Percentiles rank a stretch among this genome's conserved stretches.
Conservation (phyloP, 2,888 invertebrate species). For the Carcina quercana region DNA sequence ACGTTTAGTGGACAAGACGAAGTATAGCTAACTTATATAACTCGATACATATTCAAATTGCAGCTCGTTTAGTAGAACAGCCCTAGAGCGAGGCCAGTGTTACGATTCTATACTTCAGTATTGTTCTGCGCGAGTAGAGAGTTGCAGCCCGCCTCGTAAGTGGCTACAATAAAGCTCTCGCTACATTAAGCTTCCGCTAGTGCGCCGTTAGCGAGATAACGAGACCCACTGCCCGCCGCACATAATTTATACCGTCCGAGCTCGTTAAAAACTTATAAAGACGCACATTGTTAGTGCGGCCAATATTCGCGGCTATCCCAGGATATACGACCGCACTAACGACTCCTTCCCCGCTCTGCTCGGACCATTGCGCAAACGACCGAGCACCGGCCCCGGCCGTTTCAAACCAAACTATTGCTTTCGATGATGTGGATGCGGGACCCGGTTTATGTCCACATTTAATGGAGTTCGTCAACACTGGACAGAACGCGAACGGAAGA, state of each 20-base stretch:
- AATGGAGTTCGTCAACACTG: too few species aligned
- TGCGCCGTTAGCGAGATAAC: conserved; percentile 71
- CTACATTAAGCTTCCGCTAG: conserved; percentile 72
- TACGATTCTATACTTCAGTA: conserved; percentile 1
- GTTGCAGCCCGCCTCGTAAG: conserved; percentile 39
- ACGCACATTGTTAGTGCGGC: conserved; percentile 73
- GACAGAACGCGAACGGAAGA: neutral
- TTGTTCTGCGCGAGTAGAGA: conserved; percentile 8
- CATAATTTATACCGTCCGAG: conserved; percentile 73
- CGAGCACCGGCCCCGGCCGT: conserved; percentile 21
- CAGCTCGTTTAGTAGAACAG: too few species aligned
- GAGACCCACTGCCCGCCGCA: conserved; percentile 68
- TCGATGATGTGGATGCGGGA: conserved; percentile 14
- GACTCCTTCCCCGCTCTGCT: conserved; percentile 38
- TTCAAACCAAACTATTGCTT: conserved; percentile 28
- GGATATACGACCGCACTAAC: conserved; percentile 63
- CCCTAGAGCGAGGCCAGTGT: too few species aligned
- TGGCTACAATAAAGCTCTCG: conserved; percentile 72
- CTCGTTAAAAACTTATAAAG: conserved; percentile 76
- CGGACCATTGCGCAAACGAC: conserved; percentile 45
- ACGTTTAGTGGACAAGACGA: too few species aligned
- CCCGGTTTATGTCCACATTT: neutral
- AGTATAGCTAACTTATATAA: too few species aligned
- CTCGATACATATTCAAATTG: too few species aligned
- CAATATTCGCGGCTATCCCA: conserved; percentile 67